Conservation (phyloP, 2,113 vertebrate species). For the Grallaria varia region DNA sequence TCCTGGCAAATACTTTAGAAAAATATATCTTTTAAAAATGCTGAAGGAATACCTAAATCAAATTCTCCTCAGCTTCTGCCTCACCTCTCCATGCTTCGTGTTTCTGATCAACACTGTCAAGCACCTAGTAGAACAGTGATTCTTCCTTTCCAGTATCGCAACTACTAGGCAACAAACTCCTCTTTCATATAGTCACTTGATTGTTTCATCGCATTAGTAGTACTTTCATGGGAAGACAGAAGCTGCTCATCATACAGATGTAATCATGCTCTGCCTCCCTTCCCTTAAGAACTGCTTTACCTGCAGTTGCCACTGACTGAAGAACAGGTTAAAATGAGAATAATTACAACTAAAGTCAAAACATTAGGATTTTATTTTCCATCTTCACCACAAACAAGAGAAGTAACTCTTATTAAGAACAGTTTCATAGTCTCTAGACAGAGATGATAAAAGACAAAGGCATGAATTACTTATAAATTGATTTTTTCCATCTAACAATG, state of each 20-base stretch:
- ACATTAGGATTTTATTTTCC: background rate
- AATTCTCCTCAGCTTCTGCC: background rate
- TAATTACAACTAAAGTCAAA: background rate
- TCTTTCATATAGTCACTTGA: background rate
- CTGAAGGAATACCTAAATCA: background rate
- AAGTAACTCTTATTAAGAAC: background rate
- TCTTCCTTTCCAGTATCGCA: background rate
- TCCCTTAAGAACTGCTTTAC: background rate
- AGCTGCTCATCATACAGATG: background rate
- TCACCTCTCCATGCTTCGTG: background rate
- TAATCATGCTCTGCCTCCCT: background rate
- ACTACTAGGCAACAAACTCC: background rate
- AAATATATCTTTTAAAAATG: background rate
- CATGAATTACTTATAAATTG: background rate
- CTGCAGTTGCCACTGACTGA: background rate
- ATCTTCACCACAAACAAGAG: background rate
- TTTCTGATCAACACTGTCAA: background rate
- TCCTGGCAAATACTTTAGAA: background rate
- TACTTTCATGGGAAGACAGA: background rate
- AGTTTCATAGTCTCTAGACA: background rate
- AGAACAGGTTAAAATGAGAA: background rate
- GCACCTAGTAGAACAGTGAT: background rate
- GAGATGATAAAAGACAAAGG: background rate
- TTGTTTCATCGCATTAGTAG: background rate
- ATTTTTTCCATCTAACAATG: conserved; percentile 12